Evolutionary conservation across 2,888 invertebrate genomes (phyloP).

Genomic region (Mechanitis messenoides): DNA sequence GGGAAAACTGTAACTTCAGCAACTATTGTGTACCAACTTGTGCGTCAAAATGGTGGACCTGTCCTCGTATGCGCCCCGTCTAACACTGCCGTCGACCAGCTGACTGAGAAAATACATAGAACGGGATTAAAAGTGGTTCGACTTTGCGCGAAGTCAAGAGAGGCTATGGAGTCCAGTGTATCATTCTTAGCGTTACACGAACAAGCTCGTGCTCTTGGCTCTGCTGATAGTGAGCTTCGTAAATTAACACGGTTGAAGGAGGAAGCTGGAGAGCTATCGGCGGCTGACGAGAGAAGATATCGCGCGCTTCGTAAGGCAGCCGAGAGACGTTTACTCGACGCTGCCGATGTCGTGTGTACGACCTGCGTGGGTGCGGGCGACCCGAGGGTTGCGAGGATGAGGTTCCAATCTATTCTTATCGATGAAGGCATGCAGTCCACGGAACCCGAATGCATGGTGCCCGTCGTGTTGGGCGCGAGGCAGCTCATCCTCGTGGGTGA

Average conservation of each 20-base stretch:
- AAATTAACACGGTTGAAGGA: constrained; percentile 98
- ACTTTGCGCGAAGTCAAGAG: constrained; percentile 97
- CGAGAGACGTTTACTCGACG: constrained; percentile 92
- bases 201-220: constrained; percentile 96
- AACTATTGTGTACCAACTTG: constrained; percentile 98
- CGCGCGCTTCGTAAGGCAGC: constrained; percentile 92
- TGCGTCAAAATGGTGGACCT: constrained; percentile 94
- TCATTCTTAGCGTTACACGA: constrained; percentile 97
- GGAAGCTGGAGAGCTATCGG: constrained; percentile 97
- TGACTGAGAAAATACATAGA: constrained; percentile 98
- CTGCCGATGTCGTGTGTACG: constrained; percentile 99
- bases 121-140: constrained; percentile 96
- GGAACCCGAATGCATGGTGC: constrained; percentile 99
- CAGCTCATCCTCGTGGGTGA: constrained; percentile 98
- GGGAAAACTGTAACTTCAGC: constrained; percentile 99
- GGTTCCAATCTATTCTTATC: constrained; percentile 96
- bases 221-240: constrained; percentile 90
- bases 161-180: constrained; percentile 98
- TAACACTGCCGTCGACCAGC: constrained; percentile 99
- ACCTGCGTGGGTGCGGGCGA: constrained; percentile 99
- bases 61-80: constrained; percentile 99
- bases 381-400: constrained; percentile 91
- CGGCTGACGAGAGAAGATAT: constrained; percentile 96
- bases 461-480: constrained; percentile 97
- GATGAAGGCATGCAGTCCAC: constrained; percentile 99